Conservation (phyloP, 2,888 invertebrate species). For the Antheraea assamensis region DNA sequence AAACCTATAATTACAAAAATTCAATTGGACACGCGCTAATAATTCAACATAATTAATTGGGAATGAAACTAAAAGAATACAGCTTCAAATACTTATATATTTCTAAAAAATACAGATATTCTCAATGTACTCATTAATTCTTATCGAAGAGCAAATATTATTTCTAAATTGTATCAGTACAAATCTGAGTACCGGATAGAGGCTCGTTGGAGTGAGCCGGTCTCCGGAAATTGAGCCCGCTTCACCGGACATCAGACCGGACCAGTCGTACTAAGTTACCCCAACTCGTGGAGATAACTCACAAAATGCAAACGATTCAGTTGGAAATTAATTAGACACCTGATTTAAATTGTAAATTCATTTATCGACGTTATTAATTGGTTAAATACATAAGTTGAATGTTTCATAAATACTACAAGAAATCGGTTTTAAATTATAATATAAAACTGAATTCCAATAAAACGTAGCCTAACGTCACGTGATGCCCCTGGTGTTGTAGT, state of each 20-base stretch:
- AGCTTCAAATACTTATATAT: neutral
- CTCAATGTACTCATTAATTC: neutral
- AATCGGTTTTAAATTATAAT: neutral
- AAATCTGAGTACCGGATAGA: conserved; percentile 19
- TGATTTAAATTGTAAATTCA: neutral
- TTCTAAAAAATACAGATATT: neutral
- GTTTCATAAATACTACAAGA: neutral
- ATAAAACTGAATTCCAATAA: neutral
- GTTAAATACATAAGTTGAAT: neutral
- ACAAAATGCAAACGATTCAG: neutral
- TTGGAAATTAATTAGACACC: neutral
- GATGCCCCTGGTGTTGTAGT: too few relatives aligned
- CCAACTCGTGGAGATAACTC: conserved; percentile 13
- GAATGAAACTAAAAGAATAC: neutral
- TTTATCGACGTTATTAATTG: neutral
- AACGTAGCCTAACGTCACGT: too few relatives aligned
- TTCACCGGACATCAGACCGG: conserved; percentile 17
- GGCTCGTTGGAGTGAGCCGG: conserved; percentile 37
- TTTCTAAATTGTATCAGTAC: conserved; percentile 18
- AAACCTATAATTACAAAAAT: too few relatives aligned
- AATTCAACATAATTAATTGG: neutral
- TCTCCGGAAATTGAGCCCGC: conserved; percentile 60
- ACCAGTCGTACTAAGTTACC: conserved; percentile 12
- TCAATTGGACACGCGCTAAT: neutral
- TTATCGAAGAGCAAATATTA: conserved; percentile 8